Evolutionary conservation across 2,113 vertebrate species (phyloP), one percentile per base, ranked within the genome.

Genomic region (Ariopsis seemanni): DNA sequence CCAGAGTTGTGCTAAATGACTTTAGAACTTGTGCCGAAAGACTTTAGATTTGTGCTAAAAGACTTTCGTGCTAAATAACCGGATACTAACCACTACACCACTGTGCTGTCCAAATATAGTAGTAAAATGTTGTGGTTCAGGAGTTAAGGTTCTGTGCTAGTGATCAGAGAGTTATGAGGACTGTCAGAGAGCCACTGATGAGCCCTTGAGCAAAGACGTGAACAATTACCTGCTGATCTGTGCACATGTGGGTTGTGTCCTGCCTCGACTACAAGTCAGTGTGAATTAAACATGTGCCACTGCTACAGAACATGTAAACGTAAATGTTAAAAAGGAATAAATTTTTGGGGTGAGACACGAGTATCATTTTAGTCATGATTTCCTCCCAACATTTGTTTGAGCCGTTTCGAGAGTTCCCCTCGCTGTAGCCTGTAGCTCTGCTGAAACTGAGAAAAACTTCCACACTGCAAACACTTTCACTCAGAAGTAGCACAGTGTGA

Each of bases 371-470:
- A 82, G 79, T 82, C 79, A 62, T 25, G 53, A 22, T 58, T 60
- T 60, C 55, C 78, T 58, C 30, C 2, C 18, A 25, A 2, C 1
- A 9, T 42, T 62, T 25, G 1, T 4, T 57, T 81, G 55, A 58
- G 17, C 53, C 4, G 2, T 48, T 81, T 22, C 58, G 7, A 34
- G 27, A 58, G 30, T 60, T 62, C 30, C 4, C 18, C 30, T 80
- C 27, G 11, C 52, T 27, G 0, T 55, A 27, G 75, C 15, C 57
- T 82, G 57, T 7, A 62, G 20, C 79, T 81, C 57, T 81, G 27
- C 55, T 62, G 30, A 82, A 82, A 82, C n/a, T 22, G 30, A 48
- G 58, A 48, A 18, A 82, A 62, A 82, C 20, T 81, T 60, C 30
- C 57, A 42, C 75, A 55, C 50, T 2, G 2, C 25, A 7, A 25